Base-by-base conservation (phyloP, 2,797 vertebrate species). In the Chelmon rostratus region DNA sequence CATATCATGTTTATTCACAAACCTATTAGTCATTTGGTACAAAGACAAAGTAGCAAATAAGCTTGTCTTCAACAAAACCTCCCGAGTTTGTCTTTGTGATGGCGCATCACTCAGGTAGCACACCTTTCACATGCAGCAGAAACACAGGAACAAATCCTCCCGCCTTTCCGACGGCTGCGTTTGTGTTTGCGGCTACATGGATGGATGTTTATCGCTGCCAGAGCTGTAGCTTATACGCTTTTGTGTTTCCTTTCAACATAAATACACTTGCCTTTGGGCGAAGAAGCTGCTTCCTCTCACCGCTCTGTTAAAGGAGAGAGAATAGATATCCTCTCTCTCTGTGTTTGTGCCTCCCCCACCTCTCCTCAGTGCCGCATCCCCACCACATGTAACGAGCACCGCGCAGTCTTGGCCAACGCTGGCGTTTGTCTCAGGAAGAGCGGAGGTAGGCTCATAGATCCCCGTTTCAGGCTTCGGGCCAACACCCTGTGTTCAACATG, bases 401-500 rank as follows among this genome's bases (percentile, higher is more conserved):
- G 85, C 87, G 88, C 87, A 73, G 89, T 85, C 79, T 90, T 89
- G 88, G 90, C 87, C 87, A 62, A 21, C 42, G 68, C 87, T 91
- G 44, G 71, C 70, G 76, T 92, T 91, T 87, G 86, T 90, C 79
- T 83, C 90, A 84, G 90, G 80, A 67, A 80, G 90, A 90, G 86
- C 86, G 86, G 91, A 91, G 93, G 91, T 89, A 89, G 88, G 79
- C 87, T 87, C 87, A 87, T 76, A 92, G 90, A 94, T 93, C 92
- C 92, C 89, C 74, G 74, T 89, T 91, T 92, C 72, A 81, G 93
- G 93, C 92, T 80, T 3, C 3, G 8, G 85, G 92, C 93, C 93
- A 94, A 81, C 76, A 67, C 86, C 76, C 86, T 82, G 89, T 90
- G 91, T 90, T 87, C 74, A 82, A 89, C 91, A 93, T 10, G 76